A percentile compares a stretch with the other conserved stretches of the same genome.
These are phyloP conservation scores for Trypoxylus dichotomus DNA, from an alignment of 1,140 invertebrate genomes.

Conservation along the genomic window DNA sequence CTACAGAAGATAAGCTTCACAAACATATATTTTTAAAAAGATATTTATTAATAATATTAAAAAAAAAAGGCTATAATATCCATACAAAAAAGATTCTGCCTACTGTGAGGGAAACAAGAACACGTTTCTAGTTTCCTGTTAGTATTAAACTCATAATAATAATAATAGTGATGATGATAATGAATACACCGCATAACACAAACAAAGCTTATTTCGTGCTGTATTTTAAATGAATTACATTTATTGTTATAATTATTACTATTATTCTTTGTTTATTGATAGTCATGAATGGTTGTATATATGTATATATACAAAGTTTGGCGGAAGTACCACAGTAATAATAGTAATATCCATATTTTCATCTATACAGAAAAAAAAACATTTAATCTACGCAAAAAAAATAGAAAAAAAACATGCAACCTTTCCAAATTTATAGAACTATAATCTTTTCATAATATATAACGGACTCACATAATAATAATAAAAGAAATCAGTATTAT, in stretches of 20 bases:
- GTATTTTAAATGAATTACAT: not conserved
- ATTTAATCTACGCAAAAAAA: too few species aligned
- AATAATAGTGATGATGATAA: too few species aligned
- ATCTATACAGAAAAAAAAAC: not conserved
- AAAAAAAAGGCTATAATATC: too few species aligned
- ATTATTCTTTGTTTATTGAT: not conserved
- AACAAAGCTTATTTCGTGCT: not conserved
- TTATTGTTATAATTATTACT: not conserved
- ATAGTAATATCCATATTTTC: not conserved
- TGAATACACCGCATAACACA: too few species aligned
- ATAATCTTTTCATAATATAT: not conserved
- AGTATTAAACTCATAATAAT: too few species aligned
- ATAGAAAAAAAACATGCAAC: not conserved
- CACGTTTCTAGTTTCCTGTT: too few species aligned
- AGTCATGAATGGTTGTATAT: slow-evolving; percentile 1
- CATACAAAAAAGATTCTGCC: too few species aligned
- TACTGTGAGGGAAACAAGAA: too few species aligned
- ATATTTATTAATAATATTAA: too few species aligned
- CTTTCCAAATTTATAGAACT: not conserved
- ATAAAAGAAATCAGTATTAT: not conserved
- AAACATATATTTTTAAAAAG: too few species aligned
- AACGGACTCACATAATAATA: not conserved
- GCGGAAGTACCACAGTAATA: slow-evolving; percentile 8
- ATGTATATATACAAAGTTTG: slow-evolving; percentile 16
- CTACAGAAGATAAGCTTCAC: too few species aligned